phyloP scores from a whole-genome alignment of 2,797 vertebrate species.

The Sebastes variabilis region DNA sequence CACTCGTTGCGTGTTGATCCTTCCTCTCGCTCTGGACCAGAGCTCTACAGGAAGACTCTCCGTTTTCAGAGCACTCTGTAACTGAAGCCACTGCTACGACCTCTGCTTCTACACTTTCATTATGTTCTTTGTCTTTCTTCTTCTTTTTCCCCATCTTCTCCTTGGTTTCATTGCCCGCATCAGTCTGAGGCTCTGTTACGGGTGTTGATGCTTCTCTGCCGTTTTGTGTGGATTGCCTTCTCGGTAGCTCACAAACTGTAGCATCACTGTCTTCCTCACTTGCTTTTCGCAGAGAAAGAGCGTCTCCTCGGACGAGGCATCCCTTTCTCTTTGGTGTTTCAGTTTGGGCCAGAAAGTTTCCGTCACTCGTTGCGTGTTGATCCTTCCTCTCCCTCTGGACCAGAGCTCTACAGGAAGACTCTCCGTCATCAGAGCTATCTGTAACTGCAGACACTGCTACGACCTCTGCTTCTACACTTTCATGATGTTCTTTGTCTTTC shows the following conservation, averaged over 20 bases:
- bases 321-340: neutral
- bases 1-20: fast-evolving
- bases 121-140: too few relatives aligned
- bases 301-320: neutral
- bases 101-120: too few relatives aligned
- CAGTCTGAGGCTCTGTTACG: neutral
- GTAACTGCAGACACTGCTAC: neutral
- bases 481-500: too few relatives aligned
- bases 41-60: neutral
- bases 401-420: neutral
- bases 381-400: neutral
- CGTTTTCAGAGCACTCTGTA: neutral
- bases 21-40: neutral
- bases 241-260: neutral
- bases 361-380: fast-evolving
- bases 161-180: too few relatives aligned
- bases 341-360: fast-evolving
- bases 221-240: too few relatives aligned
- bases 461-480: too few relatives aligned
- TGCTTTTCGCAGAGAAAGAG: neutral
- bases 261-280: neutral
- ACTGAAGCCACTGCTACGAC: neutral
- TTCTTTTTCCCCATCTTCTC: too few relatives aligned
- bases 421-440: neutral
- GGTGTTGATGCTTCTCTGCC: neutral